These are phyloP conservation scores for Notarius lentiginosus DNA, from an alignment of 2,113 vertebrate genomes.

Conservation along the genomic window DNA sequence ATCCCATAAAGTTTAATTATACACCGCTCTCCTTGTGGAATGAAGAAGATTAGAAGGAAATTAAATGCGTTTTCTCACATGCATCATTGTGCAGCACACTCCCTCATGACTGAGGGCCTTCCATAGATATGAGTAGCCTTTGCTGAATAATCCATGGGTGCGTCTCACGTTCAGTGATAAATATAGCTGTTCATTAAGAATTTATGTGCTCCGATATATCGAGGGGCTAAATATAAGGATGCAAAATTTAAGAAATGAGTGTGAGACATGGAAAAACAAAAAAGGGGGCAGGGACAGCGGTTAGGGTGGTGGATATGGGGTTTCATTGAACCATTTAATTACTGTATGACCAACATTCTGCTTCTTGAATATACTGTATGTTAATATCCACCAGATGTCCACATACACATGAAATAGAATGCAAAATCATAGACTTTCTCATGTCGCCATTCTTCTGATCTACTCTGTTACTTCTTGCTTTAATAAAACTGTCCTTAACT, in stretches of 20 bases:
- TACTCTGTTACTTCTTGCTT: neutral
- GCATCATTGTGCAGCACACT: neutral
- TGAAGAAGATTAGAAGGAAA: conserved; percentile 76
- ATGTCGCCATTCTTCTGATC: neutral
- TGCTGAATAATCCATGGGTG: conserved; percentile 39
- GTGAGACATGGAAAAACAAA: no score
- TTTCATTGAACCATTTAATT: neutral
- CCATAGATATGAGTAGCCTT: neutral
- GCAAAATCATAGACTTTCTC: conserved; percentile 6
- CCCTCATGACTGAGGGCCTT: conserved; percentile 13
- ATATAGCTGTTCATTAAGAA: conserved; percentile 42
- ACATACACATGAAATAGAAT: neutral
- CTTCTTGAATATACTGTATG: neutral
- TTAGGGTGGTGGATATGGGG: neutral
- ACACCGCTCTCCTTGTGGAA: conserved; percentile 72
- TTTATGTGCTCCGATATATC: conserved; percentile 37
- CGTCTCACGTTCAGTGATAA: conserved; percentile 29
- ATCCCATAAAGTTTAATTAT: conserved; percentile 79
- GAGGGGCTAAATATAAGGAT: neutral
- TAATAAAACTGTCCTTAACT: conserved; percentile 18
- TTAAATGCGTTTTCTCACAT: conserved; percentile 73
- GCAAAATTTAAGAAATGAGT: neutral
- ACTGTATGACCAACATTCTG: neutral
- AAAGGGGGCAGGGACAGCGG: neutral
- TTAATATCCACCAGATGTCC: neutral